These are phyloP conservation scores for Platycnemis pennipes DNA, from an alignment of 2,888 invertebrate species.

Conservation along the genomic window DNA sequence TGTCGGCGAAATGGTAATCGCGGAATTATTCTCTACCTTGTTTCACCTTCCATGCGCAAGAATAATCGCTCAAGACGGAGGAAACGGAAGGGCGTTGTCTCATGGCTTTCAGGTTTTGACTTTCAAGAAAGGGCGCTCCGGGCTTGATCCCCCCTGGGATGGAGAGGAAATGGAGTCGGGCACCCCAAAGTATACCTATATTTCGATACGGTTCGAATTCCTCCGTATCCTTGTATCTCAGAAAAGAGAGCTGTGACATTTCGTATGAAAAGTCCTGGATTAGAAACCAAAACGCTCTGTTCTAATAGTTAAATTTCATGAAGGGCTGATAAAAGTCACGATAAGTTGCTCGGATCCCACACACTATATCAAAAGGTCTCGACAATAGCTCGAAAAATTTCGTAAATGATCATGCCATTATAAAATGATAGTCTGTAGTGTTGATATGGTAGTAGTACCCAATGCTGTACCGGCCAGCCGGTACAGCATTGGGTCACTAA, in stretches of 20 bases:
- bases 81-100: conserved; percentile 16
- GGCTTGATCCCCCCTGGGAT: background rate
- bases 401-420: no score
- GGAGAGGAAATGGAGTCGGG: background rate
- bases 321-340: no score
- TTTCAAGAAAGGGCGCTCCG: background rate
- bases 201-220: background rate
- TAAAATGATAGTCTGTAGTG: no score
- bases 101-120: background rate
- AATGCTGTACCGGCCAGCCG: no score
- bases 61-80: background rate
- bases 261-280: no score
- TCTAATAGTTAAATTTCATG: no score
- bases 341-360: no score
- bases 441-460: no score
- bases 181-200: background rate
- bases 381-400: no score
- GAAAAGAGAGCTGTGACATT: background rate
- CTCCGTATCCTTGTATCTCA: background rate
- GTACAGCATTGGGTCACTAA: no score
- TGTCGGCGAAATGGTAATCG: background rate
- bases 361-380: no score
- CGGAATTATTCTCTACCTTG: background rate
- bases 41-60: background rate
- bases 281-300: no score